These are phyloP conservation scores for Caprella mutica DNA, from an alignment of 2,888 invertebrate species.

Conservation along the genomic window DNA sequence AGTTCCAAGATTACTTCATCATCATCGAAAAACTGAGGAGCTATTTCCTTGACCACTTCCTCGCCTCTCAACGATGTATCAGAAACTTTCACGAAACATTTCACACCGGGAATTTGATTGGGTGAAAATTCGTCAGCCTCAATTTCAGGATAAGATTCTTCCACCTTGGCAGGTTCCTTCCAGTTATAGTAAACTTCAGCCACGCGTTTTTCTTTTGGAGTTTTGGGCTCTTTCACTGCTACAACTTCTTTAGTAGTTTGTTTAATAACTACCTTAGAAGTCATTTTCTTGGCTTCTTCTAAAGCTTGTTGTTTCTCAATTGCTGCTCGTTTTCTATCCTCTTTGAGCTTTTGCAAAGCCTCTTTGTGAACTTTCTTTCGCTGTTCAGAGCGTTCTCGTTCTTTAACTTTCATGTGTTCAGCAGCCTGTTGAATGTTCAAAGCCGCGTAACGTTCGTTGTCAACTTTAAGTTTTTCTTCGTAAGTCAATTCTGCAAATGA, in stretches of 20 bases:
- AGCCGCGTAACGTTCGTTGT: slow-evolving; percentile 31
- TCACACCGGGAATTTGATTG: slow-evolving; percentile 32
- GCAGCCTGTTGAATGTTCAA: slow-evolving; percentile 32
- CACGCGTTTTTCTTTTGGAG: slow-evolving; percentile 20
- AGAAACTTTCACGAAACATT: slow-evolving; percentile 32
- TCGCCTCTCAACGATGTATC: slow-evolving; percentile 32
- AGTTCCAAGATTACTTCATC: slow-evolving; percentile 26
- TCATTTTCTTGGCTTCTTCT: slow-evolving; percentile 22
- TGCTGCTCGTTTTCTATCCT: slow-evolving; percentile 14
- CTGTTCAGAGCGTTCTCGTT: slow-evolving; percentile 24
- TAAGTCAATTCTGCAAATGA: slow-evolving; percentile 30
- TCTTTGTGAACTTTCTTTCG: slow-evolving; percentile 24
- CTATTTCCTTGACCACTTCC: slow-evolving; percentile 31
- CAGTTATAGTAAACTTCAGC: slow-evolving; percentile 28
- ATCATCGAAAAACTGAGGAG: slow-evolving; percentile 32
- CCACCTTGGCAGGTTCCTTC: slow-evolving; percentile 23
- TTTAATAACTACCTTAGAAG: slow-evolving; percentile 20
- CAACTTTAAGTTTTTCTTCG: slow-evolving; percentile 31
- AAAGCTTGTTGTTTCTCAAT: slow-evolving; percentile 19
- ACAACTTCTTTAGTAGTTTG: slow-evolving; percentile 11
- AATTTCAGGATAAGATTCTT: slow-evolving; percentile 28
- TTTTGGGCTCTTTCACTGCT: slow-evolving; percentile 7
- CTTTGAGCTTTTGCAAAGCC: slow-evolving; percentile 20
- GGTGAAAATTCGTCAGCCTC: slow-evolving; percentile 31
- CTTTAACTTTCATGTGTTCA: slow-evolving; percentile 31